Evolutionary conservation across 2,113 vertebrate genomes (phyloP).

Genomic region (Phyllostomus discolor): DNA sequence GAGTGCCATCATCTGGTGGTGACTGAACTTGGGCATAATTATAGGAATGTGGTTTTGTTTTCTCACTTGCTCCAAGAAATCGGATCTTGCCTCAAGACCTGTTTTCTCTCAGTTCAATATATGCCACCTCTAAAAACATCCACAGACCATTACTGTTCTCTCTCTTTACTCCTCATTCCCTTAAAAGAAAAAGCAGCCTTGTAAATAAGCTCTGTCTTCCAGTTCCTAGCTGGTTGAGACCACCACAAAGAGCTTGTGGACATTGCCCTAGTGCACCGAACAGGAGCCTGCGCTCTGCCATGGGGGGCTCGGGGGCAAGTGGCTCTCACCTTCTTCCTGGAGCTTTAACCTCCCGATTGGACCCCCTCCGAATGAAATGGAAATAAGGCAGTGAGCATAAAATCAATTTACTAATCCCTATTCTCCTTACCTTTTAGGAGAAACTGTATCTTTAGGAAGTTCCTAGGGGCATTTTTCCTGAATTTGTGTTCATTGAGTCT

Average conservation of each 20-base stretch:
- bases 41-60: conserved; percentile 1
- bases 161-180: background rate
- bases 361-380: background rate
- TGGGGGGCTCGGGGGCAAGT: background rate
- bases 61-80: conserved; percentile 8
- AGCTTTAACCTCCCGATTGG: background rate
- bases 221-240: background rate
- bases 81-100: background rate
- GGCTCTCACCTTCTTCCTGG: background rate
- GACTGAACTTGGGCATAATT: background rate
- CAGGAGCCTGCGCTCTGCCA: background rate
- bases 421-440: background rate
- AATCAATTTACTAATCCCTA: background rate
- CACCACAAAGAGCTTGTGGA: background rate
- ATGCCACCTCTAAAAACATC: conserved; percentile 7
- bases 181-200: background rate
- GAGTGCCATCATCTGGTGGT: background rate
- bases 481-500: background rate
- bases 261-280: background rate
- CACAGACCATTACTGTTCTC: background rate
- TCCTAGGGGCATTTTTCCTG: background rate
- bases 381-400: background rate
- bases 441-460: background rate
- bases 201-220: background rate
- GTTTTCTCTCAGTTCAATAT: background rate